These are phyloP conservation scores for Magallana angulata DNA, from an alignment of 1,140 invertebrate species.

Conservation along the genomic window DNA sequence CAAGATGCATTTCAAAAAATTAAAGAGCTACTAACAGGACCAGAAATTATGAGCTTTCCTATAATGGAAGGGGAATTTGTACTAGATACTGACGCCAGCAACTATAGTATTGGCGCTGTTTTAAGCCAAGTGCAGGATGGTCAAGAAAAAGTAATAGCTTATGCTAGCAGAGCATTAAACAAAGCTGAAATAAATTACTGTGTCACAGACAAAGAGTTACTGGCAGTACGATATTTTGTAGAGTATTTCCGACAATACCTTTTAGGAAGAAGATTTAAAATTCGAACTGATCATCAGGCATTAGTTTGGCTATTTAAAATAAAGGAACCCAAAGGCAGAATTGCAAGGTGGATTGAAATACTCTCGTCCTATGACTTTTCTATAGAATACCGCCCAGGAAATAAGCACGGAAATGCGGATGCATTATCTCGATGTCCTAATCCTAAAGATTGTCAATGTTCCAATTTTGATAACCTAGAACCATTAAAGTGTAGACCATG, in stretches of 20 bases:
- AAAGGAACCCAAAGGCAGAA: too few relatives aligned
- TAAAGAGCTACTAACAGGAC: constrained; percentile 44
- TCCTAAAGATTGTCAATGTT: too few relatives aligned
- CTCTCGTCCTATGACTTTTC: too few relatives aligned
- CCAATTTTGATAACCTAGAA: too few relatives aligned
- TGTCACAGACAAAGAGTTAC: constrained; percentile 59
- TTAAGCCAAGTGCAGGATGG: constrained; percentile 65
- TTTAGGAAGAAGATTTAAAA: constrained; percentile 56
- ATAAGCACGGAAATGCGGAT: too few relatives aligned
- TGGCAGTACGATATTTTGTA: constrained; percentile 59
- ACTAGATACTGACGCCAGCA: too few relatives aligned
- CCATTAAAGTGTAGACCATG: too few relatives aligned
- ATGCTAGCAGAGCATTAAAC: constrained; percentile 46
- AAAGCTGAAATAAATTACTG: constrained; percentile 60
- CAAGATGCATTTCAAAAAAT: constrained; percentile 57
- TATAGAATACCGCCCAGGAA: too few relatives aligned
- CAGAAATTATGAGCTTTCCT: constrained; percentile 54
- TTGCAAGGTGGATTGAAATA: too few relatives aligned
- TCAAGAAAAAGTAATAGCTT: constrained; percentile 43
- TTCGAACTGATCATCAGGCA: constrained; percentile 54
- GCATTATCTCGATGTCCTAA: too few relatives aligned
- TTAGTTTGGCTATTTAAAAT: too few relatives aligned
- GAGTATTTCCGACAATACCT: constrained; percentile 62
- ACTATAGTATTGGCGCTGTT: constrained; percentile 63
- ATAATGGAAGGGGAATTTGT: neutral